These are phyloP conservation scores for Heteromyza rotundicornis DNA, from an alignment of 2,888 invertebrate species.

Conservation along the genomic window DNA sequence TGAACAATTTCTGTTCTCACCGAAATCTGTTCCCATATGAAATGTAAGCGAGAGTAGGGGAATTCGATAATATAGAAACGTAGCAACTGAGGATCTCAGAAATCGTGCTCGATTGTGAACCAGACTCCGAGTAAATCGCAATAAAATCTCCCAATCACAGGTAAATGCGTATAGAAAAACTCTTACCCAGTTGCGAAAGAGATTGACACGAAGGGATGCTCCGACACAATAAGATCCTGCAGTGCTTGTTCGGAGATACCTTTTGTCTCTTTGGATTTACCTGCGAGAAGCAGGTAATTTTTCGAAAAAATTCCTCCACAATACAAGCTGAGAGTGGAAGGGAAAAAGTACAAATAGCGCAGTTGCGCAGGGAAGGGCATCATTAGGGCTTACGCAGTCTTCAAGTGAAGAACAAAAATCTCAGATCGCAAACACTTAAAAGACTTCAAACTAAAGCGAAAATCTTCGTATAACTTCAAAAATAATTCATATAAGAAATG, in stretches of 20 bases:
- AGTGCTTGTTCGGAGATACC: constrained; percentile 2
- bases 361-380: constrained; percentile 58
- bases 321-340: constrained; percentile 24
- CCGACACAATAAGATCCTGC: constrained; percentile 1
- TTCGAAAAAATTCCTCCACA: background rate
- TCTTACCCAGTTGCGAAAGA: background rate
- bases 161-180: background rate
- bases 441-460: constrained; percentile 1
- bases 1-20: background rate
- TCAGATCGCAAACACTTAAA: background rate
- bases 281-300: constrained; percentile 30
- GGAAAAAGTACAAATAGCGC: constrained; percentile 51
- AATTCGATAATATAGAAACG: no score
- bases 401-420: constrained; percentile 42
- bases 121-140: no score
- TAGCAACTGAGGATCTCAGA: background rate
- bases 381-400: constrained; percentile 56
- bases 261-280: constrained; percentile 20
- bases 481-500: constrained; percentile 31
- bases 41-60: background rate
- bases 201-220: background rate
- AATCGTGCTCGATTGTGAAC: background rate
- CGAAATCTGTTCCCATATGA: constrained; percentile 10
- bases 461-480: constrained; percentile 1
- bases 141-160: background rate